A percentile compares a stretch with the other conserved stretches of the same genome.
Conservation (phyloP, 1,140 invertebrate genomes). For the Brachionus sp. region DNA sequence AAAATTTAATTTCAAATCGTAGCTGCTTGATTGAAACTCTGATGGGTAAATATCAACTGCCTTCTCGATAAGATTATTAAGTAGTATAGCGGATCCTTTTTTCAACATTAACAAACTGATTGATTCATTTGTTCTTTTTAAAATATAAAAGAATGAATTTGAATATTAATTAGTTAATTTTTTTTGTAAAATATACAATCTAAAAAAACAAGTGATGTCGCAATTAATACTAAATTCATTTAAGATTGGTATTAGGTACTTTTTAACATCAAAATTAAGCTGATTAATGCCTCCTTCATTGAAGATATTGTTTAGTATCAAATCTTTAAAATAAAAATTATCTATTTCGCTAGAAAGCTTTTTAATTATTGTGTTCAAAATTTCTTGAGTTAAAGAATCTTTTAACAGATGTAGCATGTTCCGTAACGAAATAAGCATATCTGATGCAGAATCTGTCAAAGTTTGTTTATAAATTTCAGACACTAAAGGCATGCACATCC, state of each 20-base stretch:
- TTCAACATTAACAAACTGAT: constrained; percentile 7
- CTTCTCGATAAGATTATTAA: background rate
- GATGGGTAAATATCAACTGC: background rate
- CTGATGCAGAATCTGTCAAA: constrained; percentile 2
- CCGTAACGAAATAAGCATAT: constrained; percentile 39
- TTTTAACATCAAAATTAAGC: constrained; percentile 19
- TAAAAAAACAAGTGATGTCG: background rate
- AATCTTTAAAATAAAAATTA: constrained; percentile 27
- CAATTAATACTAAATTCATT: background rate
- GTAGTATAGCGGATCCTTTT: background rate
- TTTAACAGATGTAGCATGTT: constrained; percentile 38
- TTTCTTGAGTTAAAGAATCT: background rate
- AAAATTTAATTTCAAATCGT: background rate
- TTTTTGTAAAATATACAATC: background rate
- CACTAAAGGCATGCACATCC: background rate
- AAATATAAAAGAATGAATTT: background rate
- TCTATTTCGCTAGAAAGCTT: constrained; percentile 20
- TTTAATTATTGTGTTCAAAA: constrained; percentile 19
- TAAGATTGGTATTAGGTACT: constrained; percentile 36
- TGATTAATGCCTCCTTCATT: constrained; percentile 35
- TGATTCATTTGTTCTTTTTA: constrained; percentile 31
- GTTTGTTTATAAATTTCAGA: constrained; percentile 1
- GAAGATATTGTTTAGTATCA: background rate
- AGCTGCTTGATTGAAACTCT: background rate
- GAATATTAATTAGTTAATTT: background rate